phyloP scores from a whole-genome alignment of 2,888 invertebrate species.

The Melanostoma scalare region DNA sequence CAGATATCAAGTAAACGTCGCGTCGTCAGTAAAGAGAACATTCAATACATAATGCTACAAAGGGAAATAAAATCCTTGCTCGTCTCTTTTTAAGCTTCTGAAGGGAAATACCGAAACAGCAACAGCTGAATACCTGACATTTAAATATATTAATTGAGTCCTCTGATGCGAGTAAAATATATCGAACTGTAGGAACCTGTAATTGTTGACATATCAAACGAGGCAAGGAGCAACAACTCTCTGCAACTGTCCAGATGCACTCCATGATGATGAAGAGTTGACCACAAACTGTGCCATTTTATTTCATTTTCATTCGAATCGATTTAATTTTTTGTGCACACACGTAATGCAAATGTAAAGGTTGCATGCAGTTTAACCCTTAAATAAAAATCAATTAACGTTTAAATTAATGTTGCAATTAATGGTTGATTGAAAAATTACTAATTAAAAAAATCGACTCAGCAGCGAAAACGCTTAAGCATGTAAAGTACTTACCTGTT shows the following conservation, averaged over 20 bases:
- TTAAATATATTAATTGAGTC: no score
- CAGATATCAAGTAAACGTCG: no score
- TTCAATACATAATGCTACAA: no score
- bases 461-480: no score
- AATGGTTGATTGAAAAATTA: conserved; percentile 55
- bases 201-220: conserved; percentile 66
- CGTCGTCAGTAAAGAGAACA: no score
- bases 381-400: conserved; percentile 68
- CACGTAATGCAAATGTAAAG: conserved; percentile 34
- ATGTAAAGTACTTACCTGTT: no score
- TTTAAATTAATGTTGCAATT: conserved; percentile 63
- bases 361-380: conserved; percentile 55
- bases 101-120: no score
- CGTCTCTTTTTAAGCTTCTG: no score
- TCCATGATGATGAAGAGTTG: conserved; percentile 53
- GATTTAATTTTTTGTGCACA: conserved; percentile 61
- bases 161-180: no score
- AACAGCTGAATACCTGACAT: no score
- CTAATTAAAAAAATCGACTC: conserved; percentile 41
- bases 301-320: conserved; percentile 67
- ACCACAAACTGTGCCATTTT: conserved; percentile 57
- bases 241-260: conserved; percentile 23
- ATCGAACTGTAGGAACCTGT: conserved; percentile 2
- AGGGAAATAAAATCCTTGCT: no score
- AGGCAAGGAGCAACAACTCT: conserved; percentile 23